Evolutionary conservation across 2,113 vertebrate species (phyloP), one percentile per base, ranked within the genome.

Genomic region (Prionailurus viverrinus): DNA sequence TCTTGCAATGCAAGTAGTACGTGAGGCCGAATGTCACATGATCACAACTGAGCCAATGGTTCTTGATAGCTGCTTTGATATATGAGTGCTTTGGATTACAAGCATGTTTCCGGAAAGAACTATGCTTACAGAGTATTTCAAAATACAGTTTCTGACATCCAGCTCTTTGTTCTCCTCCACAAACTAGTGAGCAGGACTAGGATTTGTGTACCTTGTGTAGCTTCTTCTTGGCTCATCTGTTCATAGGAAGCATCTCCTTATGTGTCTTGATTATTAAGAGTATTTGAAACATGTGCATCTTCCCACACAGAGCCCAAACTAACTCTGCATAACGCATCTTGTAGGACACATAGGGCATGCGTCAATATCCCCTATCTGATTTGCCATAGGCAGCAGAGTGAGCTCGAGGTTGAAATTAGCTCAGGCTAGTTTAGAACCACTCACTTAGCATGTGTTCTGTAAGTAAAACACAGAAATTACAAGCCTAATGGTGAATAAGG

Each of bases 381-480:
- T 79, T 89, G 36, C 87, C 39, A 15, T 25, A 80, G 63, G 63
- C 45, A 73, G 39, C 63, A 76, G 68, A 88, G 55, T 88, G 81
- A 95, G 71, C 65, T 74, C 68, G 61, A 73, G 51, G 74, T 76
- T 68, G 29, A 61, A 86, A 91, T 88, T 79, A 91, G n/a, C 76
- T 83, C 36, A 61, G 23, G n/a, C 63, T 91, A 55, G 87, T 73
- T 91, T 93, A 68, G 82, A 93, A 84, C 13, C 55, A 79, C 80
- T 76, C 91, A 71, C 33, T 51, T 93, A 91, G 71, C 55, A 63
- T 84, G 39, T 61, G n/a, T 89, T 95, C 53, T 76, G 55, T 74
- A 73, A 69, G 53, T 39, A 88, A 74, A 95, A 55, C 55, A 48
- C 39, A 36, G 11, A 93, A 93, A 74, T 55, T 93, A n/a, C 39